These are phyloP conservation scores for Macrobrachium rosenbergii DNA, from an alignment of 1,140 invertebrate genomes.

Conservation along the genomic window DNA sequence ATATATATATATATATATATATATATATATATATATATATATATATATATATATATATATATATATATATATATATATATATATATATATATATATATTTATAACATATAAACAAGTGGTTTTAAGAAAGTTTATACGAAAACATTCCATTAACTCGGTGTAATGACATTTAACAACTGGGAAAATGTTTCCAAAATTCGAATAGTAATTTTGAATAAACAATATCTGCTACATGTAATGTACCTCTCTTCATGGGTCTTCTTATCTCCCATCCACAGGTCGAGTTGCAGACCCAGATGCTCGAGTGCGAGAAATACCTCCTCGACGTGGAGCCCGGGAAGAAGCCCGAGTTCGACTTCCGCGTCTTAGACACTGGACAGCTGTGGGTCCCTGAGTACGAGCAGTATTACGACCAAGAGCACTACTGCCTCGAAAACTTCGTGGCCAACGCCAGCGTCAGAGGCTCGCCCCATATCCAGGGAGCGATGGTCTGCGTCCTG, in stretches of 20 bases:
- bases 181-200: too few relatives aligned
- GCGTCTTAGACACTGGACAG: conserved; percentile 59
- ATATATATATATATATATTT: not conserved
- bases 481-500: conserved; percentile 57
- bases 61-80: not conserved
- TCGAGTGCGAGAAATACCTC: conserved; percentile 55
- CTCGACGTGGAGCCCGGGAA: conserved; percentile 54
- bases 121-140: too few relatives aligned
- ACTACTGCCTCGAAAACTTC: conserved; percentile 66
- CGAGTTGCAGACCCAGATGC: conserved; percentile 44
- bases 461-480: conserved; percentile 57
- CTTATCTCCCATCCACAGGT: conserved; percentile 25
- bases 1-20: too few relatives aligned
- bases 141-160: too few relatives aligned
- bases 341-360: conserved; percentile 59
- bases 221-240: not conserved
- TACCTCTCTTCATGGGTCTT: not conserved
- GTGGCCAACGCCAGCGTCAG: conserved; percentile 54
- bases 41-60: not conserved
- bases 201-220: not conserved
- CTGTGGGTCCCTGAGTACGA: conserved; percentile 64
- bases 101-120: too few relatives aligned
- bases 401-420: conserved; percentile 47
- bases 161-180: too few relatives aligned
- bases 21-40: not conserved